Conservation (phyloP, 35 echinoderm and acorn worm species). For the Apostichopus californicus region DNA sequence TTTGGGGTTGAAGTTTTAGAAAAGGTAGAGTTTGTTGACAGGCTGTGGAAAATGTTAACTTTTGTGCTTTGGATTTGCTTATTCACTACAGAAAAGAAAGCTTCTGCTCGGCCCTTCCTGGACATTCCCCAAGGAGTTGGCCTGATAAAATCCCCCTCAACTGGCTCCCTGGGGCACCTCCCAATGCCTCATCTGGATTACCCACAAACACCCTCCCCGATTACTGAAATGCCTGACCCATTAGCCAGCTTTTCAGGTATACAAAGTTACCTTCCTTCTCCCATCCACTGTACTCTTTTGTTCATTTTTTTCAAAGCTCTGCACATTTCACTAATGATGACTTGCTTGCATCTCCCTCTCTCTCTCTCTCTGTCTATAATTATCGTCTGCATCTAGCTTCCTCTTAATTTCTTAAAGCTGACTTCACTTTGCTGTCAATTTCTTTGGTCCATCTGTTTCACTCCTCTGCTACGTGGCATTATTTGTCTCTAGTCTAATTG, state of each 20-base stretch:
- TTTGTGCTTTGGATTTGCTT: constrained; percentile 14
- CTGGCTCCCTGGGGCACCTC: constrained; percentile 78
- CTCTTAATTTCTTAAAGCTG: neutral
- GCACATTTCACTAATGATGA: neutral
- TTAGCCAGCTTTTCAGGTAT: constrained; percentile 84
- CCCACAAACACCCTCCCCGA: constrained; percentile 74
- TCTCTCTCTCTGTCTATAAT: neutral
- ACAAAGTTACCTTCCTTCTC: neutral
- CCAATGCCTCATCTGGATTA: constrained; percentile 71
- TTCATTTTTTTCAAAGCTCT: neutral
- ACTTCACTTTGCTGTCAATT: neutral
- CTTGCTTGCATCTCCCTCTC: neutral
- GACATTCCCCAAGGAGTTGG: constrained; percentile 54
- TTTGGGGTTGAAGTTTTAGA: too few relatives aligned
- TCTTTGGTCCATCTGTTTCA: neutral
- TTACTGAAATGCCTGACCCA: constrained; percentile 56
- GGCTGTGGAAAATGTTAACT: neutral
- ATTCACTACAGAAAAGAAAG: constrained; percentile 45
- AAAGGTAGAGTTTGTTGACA: too few relatives aligned
- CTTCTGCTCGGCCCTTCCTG: constrained; percentile 20
- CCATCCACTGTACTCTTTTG: neutral
- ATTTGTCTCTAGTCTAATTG: too few relatives aligned
- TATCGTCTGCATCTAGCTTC: neutral
- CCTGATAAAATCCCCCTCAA: constrained; percentile 82
- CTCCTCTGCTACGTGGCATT: neutral